Evolutionary conservation across 92 coral and sea anemone species (phyloP), one percentile per base, ranked within the genome.

Genomic region (Palythoa heliodiscus): DNA sequence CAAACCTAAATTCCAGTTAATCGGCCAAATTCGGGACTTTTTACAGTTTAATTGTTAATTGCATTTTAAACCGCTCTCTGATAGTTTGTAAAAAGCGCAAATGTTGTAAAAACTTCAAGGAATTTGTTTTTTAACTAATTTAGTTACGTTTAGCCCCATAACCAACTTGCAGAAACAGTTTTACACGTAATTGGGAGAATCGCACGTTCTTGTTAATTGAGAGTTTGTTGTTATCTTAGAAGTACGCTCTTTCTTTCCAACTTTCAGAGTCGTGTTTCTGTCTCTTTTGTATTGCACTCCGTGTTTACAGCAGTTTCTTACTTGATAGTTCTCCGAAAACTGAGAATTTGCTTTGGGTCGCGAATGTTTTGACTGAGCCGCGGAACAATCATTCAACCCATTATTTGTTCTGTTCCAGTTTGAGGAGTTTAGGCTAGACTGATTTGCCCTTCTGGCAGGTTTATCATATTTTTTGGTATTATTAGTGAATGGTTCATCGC

Each of bases 181-280:
- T 66, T 68, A 80, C 9, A 80, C 84, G 47, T 64, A 80, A 73
- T 52, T 80, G n/a, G 84, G 73, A 9, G 84, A 80, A 50, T 80
- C 84, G 19, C 84, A 79, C 1, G 70, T 11, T 39, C 83, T 70
- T n/a, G 73, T 12, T 25, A 7, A 43, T 43, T 3, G 50, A 43
- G 73, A 16, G 73, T 22, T 11, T 5, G 17, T 52, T 13, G 63
- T 66, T 20, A 52, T 11, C 24, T 35, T 75, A 23, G 81, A 22
- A 16, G 23, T 4, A 16, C 23, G 17, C 24, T 40, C 25, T 43
- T 80, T 67, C 22, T 35, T 20, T 15, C 43, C 7, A 4, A 5
- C 22, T 48, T 67, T 76, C 16, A 43, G 2, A 8, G 4, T 37
- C 43, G 25, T 5, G n/a, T 16, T 54, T 47, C 23, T 25, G 5